Evolutionary conservation across 2,797 vertebrate genomes (phyloP), one percentile per base, ranked within the genome.

Genomic region (Cyclopterus lumpus): DNA sequence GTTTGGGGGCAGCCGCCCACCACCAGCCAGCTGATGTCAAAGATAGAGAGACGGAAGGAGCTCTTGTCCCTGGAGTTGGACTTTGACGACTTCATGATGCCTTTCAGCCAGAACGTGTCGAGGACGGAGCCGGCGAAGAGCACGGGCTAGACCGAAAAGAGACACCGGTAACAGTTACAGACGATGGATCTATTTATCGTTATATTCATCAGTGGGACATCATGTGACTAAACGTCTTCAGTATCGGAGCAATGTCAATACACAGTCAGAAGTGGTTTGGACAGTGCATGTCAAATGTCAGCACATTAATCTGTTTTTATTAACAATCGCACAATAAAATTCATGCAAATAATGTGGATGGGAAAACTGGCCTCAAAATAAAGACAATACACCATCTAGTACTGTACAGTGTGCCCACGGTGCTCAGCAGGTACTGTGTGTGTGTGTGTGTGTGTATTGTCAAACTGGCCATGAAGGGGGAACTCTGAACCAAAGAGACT

Each of bases 1-100:
- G 81, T 93, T 57, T 97, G 96, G 97, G 91, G 90, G 61, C 95
- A 95, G 15, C 95, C 95, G 18, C 83, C 95, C 16, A 93, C 93
- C 64, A 97, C 91, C 63, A 81, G 81, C 49, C 94, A 97, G 70
- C 86, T 96, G 72, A 91, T 95, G 76, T 93, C 89, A 84, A 96
- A 94, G 80, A 92, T 91, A 44, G 94, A 95, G 81, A 84, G 91
- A 20, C 84, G 89, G 36, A 93, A 68, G 36, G 91, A 96, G 49
- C 87, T 30, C 0, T 80, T 95, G 34, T 44, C 91, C 4, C 93
- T 95, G 0, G 90, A 93, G 48, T 89, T 95, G 64, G 95, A 96
- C 86, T 95, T 97, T 75, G 95, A 96, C 1, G 94, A 95, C 77
- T 94, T 95, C 75, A 81, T 83, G 67, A 95, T 92, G 83, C 96